A percentile compares a stretch with the other conserved stretches of the same genome.
These are phyloP conservation scores for Allophyes oxyacanthae DNA, from an alignment of 2,888 invertebrate species.

Conservation along the genomic window DNA sequence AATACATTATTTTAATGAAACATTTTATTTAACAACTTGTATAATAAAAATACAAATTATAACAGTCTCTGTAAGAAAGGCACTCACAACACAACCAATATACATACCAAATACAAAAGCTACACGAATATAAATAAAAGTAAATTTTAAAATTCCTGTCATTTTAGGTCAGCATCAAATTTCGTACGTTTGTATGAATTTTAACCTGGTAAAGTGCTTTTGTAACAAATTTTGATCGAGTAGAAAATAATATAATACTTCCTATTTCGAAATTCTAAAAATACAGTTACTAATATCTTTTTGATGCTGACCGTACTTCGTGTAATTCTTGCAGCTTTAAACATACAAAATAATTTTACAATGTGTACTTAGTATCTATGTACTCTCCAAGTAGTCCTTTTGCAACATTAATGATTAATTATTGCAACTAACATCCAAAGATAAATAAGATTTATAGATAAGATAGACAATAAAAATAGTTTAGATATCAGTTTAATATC, in stretches of 20 bases:
- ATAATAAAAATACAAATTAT: conserved; percentile 65
- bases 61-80: conserved; percentile 77
- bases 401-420: conserved; percentile 6
- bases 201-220: too few species aligned
- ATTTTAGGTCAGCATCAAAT: too few species aligned
- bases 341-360: background rate
- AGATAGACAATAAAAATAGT: conserved; percentile 7
- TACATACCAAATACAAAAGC: conserved; percentile 29
- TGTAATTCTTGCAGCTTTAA: background rate
- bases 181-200: too few species aligned
- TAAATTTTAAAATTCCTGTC: too few species aligned
- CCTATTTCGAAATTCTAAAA: too few species aligned
- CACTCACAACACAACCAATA: conserved; percentile 77
- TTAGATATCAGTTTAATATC: conserved; percentile 1
- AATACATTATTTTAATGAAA: conserved; percentile 19
- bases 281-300: too few species aligned
- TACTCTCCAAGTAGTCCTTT: background rate
- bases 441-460: too few species aligned
- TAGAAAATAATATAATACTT: too few species aligned
- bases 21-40: conserved; percentile 75
- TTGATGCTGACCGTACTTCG: conserved; percentile 4
- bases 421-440: too few species aligned
- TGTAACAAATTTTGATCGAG: too few species aligned
- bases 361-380: conserved; percentile 5
- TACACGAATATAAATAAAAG: conserved; percentile 1